Evolutionary conservation across 2,888 invertebrate genomes (phyloP), one percentile per base, ranked within the genome.

Genomic region (Laspeyria flexula): DNA sequence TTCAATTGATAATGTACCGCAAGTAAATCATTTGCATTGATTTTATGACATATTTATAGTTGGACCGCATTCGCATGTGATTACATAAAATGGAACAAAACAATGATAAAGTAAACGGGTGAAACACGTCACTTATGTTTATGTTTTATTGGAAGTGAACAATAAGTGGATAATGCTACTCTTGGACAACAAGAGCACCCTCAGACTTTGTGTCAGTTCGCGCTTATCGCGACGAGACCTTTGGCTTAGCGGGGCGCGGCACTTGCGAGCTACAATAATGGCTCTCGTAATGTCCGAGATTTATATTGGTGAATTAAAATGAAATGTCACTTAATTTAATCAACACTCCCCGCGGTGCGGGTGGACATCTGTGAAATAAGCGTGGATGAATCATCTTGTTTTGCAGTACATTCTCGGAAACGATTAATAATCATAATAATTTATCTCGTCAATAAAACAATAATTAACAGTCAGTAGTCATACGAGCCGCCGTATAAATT

Each of bases 261-360:
- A 81, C 80, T 81, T 78, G 82, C 81, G 71, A 72, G 60, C 71
- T 68, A 70, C 73, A 78, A 81, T 85, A 84, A 83, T 83, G 73
- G 69, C 75, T 64, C 78, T 86, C 85, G 74, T 86, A 83, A 88
- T 79, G 72, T 84, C 59, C 73, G 66, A 83, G 85, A 89, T 90
- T 89, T 88, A 89, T 82, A 77, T 71, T 77, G 62, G 72, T 81
- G 79, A 86, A 86, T 88, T 83, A 84, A 86, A 85, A 86, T 86
- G 78, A 91, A 89, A 89, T 91, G 88, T 88, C 89, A 86, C 85
- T 86, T 88, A 84, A 88, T 88, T 80, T 83, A 89, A 90, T 88
- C 77, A 89, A 77, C 75, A 67, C 78, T 71, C 85, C 88, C 86
- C 85, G 85, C 78, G 65, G 88, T 57, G 85, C 74, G 64, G 54